Evolutionary conservation across 2,888 invertebrate species (phyloP).

Genomic region (Hirtodrosophila trivittata): DNA sequence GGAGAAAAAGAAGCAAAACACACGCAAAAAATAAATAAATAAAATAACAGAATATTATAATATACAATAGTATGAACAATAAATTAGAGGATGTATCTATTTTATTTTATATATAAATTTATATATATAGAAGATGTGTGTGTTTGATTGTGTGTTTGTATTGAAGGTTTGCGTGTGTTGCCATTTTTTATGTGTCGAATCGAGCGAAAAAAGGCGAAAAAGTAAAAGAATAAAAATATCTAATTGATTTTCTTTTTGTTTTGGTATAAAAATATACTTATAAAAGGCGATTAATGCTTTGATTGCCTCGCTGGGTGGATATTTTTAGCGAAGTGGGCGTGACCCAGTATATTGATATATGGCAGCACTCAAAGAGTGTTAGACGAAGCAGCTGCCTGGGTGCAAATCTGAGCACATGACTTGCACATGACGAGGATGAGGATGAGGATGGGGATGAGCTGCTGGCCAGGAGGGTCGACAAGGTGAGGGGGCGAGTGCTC

Average conservation of each 20-base stretch:
- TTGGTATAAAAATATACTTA: slow-evolving; percentile 50
- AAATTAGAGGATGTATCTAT: background rate
- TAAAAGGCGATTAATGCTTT: slow-evolving; percentile 61
- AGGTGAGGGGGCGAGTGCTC: no score
- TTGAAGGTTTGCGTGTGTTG: slow-evolving; percentile 19
- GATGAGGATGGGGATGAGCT: background rate
- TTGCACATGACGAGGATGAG: slow-evolving; percentile 34
- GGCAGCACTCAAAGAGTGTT: slow-evolving; percentile 45
- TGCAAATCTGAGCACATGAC: slow-evolving; percentile 58
- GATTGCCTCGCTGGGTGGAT: slow-evolving; percentile 39
- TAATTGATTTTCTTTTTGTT: slow-evolving; percentile 46
- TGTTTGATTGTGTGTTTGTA: background rate
- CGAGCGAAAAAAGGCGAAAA: slow-evolving; percentile 6
- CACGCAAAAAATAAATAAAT: slow-evolving; percentile 32
- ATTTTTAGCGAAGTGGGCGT: slow-evolving; percentile 69
- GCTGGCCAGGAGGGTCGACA: no score
- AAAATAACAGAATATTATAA: slow-evolving; percentile 40
- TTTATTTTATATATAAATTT: slow-evolving; percentile 2
- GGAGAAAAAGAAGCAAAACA: slow-evolving; percentile 35
- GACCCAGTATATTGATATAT: slow-evolving; percentile 58
- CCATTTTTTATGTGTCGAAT: slow-evolving; percentile 29
- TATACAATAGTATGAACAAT: slow-evolving; percentile 32
- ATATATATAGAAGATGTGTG: slow-evolving; percentile 1
- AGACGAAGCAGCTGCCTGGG: slow-evolving; percentile 37
- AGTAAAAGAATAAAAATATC: slow-evolving; percentile 13